Base-by-base conservation (phyloP, 2,888 invertebrate genomes). In the Coleophora flavipennella region DNA sequence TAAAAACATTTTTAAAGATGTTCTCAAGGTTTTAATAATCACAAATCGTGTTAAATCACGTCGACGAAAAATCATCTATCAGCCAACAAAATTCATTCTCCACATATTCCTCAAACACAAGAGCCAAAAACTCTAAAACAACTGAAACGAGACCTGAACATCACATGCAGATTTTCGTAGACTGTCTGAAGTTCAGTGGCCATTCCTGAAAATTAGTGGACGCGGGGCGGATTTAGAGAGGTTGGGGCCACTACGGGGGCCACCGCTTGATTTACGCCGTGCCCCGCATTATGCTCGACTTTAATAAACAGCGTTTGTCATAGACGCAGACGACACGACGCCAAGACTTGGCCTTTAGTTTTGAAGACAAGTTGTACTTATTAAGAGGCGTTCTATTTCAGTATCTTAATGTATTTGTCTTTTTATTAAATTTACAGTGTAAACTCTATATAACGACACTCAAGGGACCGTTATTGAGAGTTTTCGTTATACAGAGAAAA, bases 271-370 rank as follows among this genome's bases (percentile, higher is more conserved):
- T 87, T 88, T 88, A 88, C 87, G 84, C 86, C 80, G 81, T 33
- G 73, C 80, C 84, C 80, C 83, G 85, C 84, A 85, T 87, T 87
- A 87, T 86, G 86, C 87, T 87, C 84, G 86, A 87, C 85, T 87
- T 86, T 86, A 86, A 86, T 86, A 86, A 84, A 85, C 86, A 86
- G 78, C 84, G 81, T 74, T 79, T 77, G 79, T 76, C 79, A 76
- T 49, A 49, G 44, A 50, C 51, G 48, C 42, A 67, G 70, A 67
- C 68, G 59, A 53, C 48, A 48, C 61, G 74, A 61, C 75, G 80
- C 66, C 66, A 11, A 20, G 20, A n/a, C 4, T 35, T 35, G 6
- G 25, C 26, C 12, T 35, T 26, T 25, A 35, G 13, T 13, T 35
- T 35, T 35, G 20, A 20, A 20, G 20, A 29, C n/a, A 29, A 29